Conservation (phyloP, 2,888 invertebrate species). For the Torymus aiolomorphi region DNA sequence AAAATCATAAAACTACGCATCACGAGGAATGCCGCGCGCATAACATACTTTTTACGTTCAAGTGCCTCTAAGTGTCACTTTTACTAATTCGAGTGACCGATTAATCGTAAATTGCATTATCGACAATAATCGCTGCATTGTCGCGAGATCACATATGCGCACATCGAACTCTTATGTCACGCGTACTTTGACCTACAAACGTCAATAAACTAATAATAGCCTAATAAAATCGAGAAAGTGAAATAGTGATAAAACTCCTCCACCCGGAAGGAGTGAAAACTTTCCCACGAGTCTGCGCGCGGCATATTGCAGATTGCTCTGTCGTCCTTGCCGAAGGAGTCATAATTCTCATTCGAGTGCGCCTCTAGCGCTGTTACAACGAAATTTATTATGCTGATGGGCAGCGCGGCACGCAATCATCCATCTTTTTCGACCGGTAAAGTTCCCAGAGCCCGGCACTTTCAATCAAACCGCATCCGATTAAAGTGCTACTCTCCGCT, state of each 20-base stretch:
- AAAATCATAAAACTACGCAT: too few species aligned
- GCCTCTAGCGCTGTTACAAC: too few species aligned
- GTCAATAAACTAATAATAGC: too few species aligned
- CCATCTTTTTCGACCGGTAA: conserved; percentile 26
- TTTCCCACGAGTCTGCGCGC: not conserved
- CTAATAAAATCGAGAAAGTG: too few species aligned
- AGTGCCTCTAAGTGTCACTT: not conserved
- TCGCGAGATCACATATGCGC: not conserved
- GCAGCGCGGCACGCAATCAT: conserved; percentile 9
- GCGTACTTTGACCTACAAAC: too few species aligned
- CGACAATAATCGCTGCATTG: not conserved
- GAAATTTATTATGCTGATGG: conserved; percentile 32
- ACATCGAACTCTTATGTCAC: too few species aligned
- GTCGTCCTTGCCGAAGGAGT: not conserved
- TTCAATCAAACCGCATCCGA: conserved; percentile 39
- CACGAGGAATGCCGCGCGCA: too few species aligned
- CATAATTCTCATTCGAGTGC: conserved; percentile 5
- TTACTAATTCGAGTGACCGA: too few species aligned
- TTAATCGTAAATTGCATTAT: not conserved
- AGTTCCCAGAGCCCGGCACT: conserved; percentile 34
- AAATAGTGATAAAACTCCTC: not conserved
- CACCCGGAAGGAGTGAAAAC: conserved; percentile 1
- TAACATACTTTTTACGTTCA: too few species aligned
- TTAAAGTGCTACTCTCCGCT: conserved; percentile 38
- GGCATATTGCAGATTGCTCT: not conserved